Base-by-base conservation (phyloP, 1,140 invertebrate species). In the Trialeurodes vaporariorum region DNA sequence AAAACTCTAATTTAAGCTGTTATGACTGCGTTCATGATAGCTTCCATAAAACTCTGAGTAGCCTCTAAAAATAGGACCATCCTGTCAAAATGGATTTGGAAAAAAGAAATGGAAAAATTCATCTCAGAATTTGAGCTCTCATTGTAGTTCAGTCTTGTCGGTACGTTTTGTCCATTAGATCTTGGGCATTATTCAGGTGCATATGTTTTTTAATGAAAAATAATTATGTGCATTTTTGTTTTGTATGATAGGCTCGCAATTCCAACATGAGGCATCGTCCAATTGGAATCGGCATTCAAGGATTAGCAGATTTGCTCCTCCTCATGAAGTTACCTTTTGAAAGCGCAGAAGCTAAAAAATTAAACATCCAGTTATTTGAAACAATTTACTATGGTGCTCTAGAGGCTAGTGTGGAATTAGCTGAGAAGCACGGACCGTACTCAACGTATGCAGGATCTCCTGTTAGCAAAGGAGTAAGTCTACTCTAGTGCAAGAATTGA, bases 361-460 rank as follows among this genome's bases (percentile, higher is more conserved):
- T 99, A 1, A 99, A 99, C 79, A 89, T 89, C 71, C 88, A 98
- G 76, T 98, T 99, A 69, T 99, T 99, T 81, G 97, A 99, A 81
- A 98, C 96, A 0, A 88, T 99, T 67, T 99, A 99, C 78, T 98
- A 91, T 79, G 93, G 88, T n/a, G 93, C 97, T 1, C 78, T 99
- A 70, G 95, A 98, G 79, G 91, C 94, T 0, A 98, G 94, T 77
- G 98, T 94, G 81, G 96, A 99, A 81, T 79, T 98, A 62, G 94
- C 98, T 17, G 83, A 94, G 77, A 84, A 87, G 75, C 76, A 85
- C 69, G 96, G 97, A 9, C 78, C 88, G 0, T 99, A 99, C 77
- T 88, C 93, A 75, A 94, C 93, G 0, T 98, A 98, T 76, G 76
- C 85, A 75, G 96, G 96, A 12, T 88, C 84, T 71, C 97, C 97